Conservation (phyloP, 2,113 vertebrate species). For the Engraulis encrasicolus region DNA sequence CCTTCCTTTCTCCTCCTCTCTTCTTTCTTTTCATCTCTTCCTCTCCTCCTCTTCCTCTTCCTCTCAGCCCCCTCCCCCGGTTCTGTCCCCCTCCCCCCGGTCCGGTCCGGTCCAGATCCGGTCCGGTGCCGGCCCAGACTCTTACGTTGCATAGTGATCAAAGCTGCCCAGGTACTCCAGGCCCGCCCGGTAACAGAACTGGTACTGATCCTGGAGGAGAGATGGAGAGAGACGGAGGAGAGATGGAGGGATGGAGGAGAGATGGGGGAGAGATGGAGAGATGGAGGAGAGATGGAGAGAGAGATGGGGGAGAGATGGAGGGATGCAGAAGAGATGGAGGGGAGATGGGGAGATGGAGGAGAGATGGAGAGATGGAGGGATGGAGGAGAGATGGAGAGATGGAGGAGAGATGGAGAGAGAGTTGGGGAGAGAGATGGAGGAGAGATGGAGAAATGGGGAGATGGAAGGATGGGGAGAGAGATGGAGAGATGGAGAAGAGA, state of each 20-base stretch:
- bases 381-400: no score
- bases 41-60: conserved; percentile 65
- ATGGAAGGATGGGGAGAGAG: no score
- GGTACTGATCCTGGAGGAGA: conserved; percentile 91
- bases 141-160: conserved; percentile 99
- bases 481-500: no score
- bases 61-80: conserved; percentile 70
- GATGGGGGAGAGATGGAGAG: neutral
- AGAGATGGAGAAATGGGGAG: no score
- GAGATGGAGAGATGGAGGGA: no score
- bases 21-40: conserved; percentile 71
- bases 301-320: no score
- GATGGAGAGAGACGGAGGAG: conserved; percentile 37
- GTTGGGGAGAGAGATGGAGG: no score
- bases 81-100: neutral
- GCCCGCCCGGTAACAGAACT: conserved; percentile 98
- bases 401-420: no score
- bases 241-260: conserved; percentile 36
- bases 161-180: conserved; percentile 99
- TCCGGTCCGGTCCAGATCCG: conserved; percentile 70
- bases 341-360: no score
- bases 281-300: neutral
- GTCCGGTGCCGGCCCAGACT: conserved; percentile 77
- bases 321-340: no score
- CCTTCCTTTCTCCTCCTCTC: conserved; percentile 88